A percentile compares a stretch with the other conserved stretches of the same genome.
Conservation (phyloP, 2,113 vertebrate species). For the Turdus rufiventris region DNA sequence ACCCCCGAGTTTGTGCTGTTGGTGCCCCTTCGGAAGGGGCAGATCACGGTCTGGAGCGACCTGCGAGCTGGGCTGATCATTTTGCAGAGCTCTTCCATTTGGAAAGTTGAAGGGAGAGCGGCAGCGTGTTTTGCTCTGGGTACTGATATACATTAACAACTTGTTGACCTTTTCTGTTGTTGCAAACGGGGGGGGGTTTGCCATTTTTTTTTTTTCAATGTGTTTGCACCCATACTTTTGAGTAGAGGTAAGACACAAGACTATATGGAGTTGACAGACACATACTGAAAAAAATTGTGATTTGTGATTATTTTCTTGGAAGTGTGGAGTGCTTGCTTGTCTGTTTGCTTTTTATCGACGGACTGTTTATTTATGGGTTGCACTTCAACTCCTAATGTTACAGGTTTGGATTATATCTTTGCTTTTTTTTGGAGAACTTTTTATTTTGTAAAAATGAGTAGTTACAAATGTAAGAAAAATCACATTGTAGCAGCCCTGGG, state of each 20-base stretch:
- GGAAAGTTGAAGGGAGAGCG: neutral
- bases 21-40: neutral
- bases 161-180: constrained; percentile 12
- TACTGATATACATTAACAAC: neutral
- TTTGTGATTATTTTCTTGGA: neutral
- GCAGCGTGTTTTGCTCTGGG: neutral
- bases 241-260: neutral
- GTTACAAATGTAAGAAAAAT: neutral
- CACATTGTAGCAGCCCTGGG: neutral
- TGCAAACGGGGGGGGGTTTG: neutral
- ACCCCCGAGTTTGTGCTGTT: neutral
- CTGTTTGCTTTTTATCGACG: neutral
- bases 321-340: neutral
- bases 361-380: neutral
- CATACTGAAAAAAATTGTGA: neutral
- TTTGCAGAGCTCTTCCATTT: neutral
- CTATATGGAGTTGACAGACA: neutral
- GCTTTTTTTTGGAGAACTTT: neutral
- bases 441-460: neutral
- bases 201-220: accelerated
- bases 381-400: neutral
- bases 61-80: neutral
- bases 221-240: accelerated
- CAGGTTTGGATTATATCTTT: neutral
- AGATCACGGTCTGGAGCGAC: neutral